These are phyloP conservation scores for Nasonia vitripennis DNA, from an alignment of 1,140 invertebrate species.

Conservation along the genomic window DNA sequence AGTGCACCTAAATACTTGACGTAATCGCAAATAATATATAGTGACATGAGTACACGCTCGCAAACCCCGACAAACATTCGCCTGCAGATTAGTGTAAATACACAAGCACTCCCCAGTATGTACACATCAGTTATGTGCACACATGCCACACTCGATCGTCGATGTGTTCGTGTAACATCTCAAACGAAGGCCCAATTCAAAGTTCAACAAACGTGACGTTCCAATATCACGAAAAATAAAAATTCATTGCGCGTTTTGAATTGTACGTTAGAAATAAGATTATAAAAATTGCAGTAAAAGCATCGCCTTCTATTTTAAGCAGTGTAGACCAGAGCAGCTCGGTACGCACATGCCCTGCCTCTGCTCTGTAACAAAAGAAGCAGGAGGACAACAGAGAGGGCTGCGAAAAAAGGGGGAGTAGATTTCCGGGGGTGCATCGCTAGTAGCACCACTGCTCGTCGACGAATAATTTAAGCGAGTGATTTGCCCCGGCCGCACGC, in stretches of 20 bases:
- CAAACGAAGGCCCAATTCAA: background rate
- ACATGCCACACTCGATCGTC: background rate
- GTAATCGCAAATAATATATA: background rate
- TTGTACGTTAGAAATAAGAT: background rate
- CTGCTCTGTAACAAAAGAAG: background rate
- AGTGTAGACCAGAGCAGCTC: background rate
- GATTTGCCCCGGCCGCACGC: constrained; percentile 58
- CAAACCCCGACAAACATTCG: background rate
- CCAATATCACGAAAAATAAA: background rate
- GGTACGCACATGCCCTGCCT: background rate
- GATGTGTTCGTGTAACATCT: background rate
- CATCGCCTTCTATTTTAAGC: background rate
- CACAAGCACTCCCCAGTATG: background rate
- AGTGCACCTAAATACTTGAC: background rate
- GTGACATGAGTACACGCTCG: background rate
- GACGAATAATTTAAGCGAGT: constrained; percentile 69
- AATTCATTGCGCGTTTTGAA: background rate
- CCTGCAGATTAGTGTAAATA: background rate
- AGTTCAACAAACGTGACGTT: background rate
- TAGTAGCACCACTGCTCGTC: constrained; percentile 57
- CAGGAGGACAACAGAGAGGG: background rate
- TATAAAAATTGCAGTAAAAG: background rate
- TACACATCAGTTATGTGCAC: background rate
- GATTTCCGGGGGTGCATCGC: constrained; percentile 59
- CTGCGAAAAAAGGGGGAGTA: background rate